A percentile compares a stretch with the other conserved stretches of the same genome.
These are phyloP conservation scores for Myotis davidii DNA, from an alignment of 2,113 vertebrate genomes.

Conservation along the genomic window DNA sequence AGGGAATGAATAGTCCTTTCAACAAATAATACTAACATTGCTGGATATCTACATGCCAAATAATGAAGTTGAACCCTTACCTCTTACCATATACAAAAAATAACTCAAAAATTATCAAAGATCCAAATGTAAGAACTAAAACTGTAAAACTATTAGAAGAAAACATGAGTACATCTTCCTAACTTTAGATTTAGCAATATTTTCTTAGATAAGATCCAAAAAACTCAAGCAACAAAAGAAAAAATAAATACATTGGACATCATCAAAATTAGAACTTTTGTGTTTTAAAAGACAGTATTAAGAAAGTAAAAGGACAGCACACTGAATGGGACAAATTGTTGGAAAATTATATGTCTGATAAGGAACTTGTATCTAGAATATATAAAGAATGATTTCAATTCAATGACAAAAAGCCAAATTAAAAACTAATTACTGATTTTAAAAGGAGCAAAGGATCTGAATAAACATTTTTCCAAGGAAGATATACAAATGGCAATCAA, in stretches of 20 bases:
- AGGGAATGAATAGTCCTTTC: background rate
- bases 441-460: background rate
- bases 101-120: conserved; percentile 19
- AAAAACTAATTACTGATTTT: conserved; percentile 2
- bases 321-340: background rate
- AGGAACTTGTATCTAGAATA: background rate
- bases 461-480: background rate
- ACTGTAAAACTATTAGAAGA: background rate
- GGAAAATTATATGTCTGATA: background rate
- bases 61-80: background rate
- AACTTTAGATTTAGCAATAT: background rate
- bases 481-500: background rate
- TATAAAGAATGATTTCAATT: conserved; percentile 17
- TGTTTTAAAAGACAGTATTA: background rate
- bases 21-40: conserved; percentile 10
- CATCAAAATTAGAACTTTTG: background rate
- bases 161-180: background rate
- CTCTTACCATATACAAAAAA: background rate
- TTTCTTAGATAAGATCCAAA: background rate
- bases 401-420: background rate
- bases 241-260: background rate
- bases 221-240: background rate
- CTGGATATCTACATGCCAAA: background rate
- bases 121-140: background rate
- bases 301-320: background rate